Evolutionary conservation across 2,888 invertebrate species (phyloP), one percentile per base, ranked within the genome.

Genomic region (Hetaerina titia): DNA sequence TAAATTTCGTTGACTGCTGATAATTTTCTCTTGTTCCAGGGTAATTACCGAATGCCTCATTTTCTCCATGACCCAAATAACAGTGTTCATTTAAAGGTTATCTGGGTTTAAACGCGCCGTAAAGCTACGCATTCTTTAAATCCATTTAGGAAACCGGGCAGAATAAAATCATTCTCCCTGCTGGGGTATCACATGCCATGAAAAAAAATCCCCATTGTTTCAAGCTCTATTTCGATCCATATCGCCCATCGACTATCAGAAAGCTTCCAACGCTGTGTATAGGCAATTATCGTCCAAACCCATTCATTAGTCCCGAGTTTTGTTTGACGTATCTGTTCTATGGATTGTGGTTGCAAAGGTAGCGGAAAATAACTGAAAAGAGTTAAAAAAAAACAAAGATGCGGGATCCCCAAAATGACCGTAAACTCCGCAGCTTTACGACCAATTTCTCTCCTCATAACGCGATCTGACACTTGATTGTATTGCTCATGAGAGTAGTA

Each of bases 401-500:
- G 11, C n/a, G 89, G 22, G 25, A 81, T 81, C 31, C 81, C 81
- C 81, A 31, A 74, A 81, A 81, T 81, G 81, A 15, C 31, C 81
- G 81, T 81, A 81, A 81, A 81, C 81, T 81, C 31, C 89, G 89
- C 22, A 57, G 58, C 89, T 89, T 89, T 89, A 89, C 89, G 89
- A 89, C 56, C 89, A 89, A 89, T 89, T 89, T 58, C 57, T 89
- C 58, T n/a, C 89, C n/a, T 9, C 58, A 58, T 89, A 58, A 89
- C 89, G 58, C 31, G 57, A 89, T 89, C 89, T 58, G n/a, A 9
- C 89, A 7, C n/a, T 58, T 57, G 89, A 89, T 89, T 58, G 58
- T 89, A 58, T 58, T 22, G 22, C 31, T 81, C 31, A 5, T n/a
- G 89, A 5, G 89, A 89, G 89, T 13, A n/a, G 69, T 69, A 58